Conservation (phyloP, 2,888 invertebrate species). For the Yponomeuta malinellus region DNA sequence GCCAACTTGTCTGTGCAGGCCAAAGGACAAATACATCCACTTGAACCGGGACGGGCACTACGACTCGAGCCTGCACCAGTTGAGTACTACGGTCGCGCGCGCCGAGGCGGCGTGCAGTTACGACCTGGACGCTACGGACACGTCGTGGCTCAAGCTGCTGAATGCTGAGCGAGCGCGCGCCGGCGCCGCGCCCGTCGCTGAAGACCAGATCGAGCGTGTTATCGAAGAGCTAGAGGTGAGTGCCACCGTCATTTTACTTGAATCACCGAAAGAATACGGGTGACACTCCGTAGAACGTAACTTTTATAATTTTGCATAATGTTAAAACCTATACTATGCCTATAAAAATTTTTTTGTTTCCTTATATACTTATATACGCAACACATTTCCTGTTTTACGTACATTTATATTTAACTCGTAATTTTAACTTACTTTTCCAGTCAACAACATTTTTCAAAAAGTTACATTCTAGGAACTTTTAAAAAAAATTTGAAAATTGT, state of each 20-base stretch:
- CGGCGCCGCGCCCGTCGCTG: conserved; percentile 83
- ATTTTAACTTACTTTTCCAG: too few relatives aligned
- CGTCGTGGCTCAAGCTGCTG: conserved; percentile 89
- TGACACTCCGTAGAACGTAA: too few relatives aligned
- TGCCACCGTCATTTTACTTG: conserved; percentile 12
- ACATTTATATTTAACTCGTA: too few relatives aligned
- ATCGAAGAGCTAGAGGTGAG: conserved; percentile 92
- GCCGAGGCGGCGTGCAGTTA: conserved; percentile 96
- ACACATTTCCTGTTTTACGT: too few relatives aligned
- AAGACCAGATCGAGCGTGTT: conserved; percentile 92
- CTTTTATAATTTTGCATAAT: too few relatives aligned
- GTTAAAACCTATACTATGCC: too few relatives aligned
- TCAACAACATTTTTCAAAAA: too few relatives aligned
- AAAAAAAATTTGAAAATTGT: too few relatives aligned
- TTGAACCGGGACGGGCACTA: conserved; percentile 92
- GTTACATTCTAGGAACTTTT: too few relatives aligned
- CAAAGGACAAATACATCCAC: conserved; percentile 93
- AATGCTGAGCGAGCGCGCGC: conserved; percentile 91
- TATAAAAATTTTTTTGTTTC: too few relatives aligned
- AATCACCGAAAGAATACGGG: too few relatives aligned
- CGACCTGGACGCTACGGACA: conserved; percentile 95
- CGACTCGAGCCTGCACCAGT: conserved; percentile 86
- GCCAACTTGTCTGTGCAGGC: conserved; percentile 72
- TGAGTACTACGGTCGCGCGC: conserved; percentile 89
- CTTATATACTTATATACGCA: too few relatives aligned